Percentiles rank a stretch among this genome's conserved stretches.
These are phyloP conservation scores for Ylistrum balloti DNA, from an alignment of 1,140 invertebrate species.

Conservation along the genomic window DNA sequence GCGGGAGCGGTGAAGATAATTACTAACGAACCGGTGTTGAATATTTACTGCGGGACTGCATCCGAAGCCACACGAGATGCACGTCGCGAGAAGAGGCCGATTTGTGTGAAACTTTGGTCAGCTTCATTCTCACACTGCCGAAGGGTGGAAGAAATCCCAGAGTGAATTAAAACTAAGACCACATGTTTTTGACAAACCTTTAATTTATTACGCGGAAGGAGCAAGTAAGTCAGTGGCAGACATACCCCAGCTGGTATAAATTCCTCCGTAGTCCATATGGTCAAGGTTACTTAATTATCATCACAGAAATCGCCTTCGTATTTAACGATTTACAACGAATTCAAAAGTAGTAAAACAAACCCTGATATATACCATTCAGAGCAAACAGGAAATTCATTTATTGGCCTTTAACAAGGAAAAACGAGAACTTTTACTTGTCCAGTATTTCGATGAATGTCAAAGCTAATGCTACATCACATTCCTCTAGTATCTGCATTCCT, in stretches of 20 bases:
- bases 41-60: constrained; percentile 27
- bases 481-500: no score
- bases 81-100: background rate
- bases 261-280: constrained; percentile 30
- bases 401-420: background rate
- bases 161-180: constrained; percentile 23
- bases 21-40: background rate
- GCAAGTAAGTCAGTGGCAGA: constrained; percentile 30
- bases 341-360: background rate
- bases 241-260: background rate
- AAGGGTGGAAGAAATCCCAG: constrained; percentile 32
- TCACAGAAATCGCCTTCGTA: background rate
- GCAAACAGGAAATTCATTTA: background rate
- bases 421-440: background rate
- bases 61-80: constrained; percentile 31
- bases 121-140: background rate
- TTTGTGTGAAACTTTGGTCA: constrained; percentile 34
- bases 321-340: background rate
- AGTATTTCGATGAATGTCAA: no score
- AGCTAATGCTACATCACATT: no score
- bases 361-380: background rate
- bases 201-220: constrained; percentile 34
- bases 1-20: background rate
- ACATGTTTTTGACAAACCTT: constrained; percentile 39
- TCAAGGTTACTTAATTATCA: constrained; percentile 9